phyloP scores from a whole-genome alignment of 2,113 vertebrate genomes.

The Accipiter virgatus region DNA sequence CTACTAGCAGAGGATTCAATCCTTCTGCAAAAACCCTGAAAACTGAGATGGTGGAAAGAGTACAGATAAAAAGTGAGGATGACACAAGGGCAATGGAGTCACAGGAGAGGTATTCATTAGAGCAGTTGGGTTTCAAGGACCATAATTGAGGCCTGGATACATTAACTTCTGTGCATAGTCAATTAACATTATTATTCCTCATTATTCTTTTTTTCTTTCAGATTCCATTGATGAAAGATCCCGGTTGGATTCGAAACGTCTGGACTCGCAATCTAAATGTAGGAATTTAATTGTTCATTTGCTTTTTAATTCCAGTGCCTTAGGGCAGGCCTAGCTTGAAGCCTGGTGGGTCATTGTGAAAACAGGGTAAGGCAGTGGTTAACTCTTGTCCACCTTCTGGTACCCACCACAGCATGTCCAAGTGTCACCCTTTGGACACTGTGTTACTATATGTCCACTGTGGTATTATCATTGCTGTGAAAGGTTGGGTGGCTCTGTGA shows the following conservation, averaged over 20 bases:
- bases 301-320: background rate
- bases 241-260: conserved; percentile 75
- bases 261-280: conserved; percentile 77
- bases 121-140: background rate
- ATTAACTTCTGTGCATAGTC: background rate
- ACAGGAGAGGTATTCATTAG: background rate
- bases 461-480: background rate
- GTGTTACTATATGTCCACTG: background rate
- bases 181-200: background rate
- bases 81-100: background rate
- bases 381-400: background rate
- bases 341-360: background rate
- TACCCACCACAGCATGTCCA: background rate
- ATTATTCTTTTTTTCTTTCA: conserved; percentile 47
- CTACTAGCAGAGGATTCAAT: background rate
- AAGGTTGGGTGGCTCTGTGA: background rate
- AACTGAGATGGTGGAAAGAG: background rate
- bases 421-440: background rate
- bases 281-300: background rate
- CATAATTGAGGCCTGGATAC: background rate
- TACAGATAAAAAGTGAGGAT: background rate
- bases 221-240: conserved; percentile 78
- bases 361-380: background rate
- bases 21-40: background rate
- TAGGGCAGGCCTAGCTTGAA: background rate